phyloP scores from a whole-genome alignment of 2,113 vertebrate genomes.

The Illadopsis cleaveri region DNA sequence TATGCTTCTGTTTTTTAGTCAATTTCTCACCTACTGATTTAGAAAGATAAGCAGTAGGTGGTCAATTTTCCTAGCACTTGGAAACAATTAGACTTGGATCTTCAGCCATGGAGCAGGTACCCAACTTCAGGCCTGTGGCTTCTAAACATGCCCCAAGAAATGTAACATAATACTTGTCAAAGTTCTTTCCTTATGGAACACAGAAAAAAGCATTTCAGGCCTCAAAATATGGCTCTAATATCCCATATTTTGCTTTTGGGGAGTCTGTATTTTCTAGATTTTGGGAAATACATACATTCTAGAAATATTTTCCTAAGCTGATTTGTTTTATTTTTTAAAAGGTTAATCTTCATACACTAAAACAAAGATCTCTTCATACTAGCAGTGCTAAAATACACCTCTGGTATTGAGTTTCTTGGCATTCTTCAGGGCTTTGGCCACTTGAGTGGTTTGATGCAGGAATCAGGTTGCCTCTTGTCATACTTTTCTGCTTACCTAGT shows the following conservation, averaged over 20 bases:
- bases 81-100: not conserved
- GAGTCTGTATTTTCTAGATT: not conserved
- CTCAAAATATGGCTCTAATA: not conserved
- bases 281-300: not conserved
- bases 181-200: not conserved
- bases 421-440: not conserved
- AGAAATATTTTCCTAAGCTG: not conserved
- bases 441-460: not conserved
- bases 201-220: not conserved
- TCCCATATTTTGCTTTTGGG: not conserved
- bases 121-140: not conserved
- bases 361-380: not conserved
- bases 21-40: not conserved
- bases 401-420: not conserved
- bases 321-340: not conserved
- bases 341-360: not conserved
- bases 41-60: not conserved
- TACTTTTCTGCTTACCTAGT: not conserved
- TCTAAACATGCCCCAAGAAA: not conserved
- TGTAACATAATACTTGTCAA: not conserved
- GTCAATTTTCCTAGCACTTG: not conserved
- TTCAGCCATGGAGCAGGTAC: not conserved
- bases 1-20: not conserved
- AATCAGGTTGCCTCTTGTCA: not conserved
- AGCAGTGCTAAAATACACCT: not conserved